Evolutionary conservation across 1,140 invertebrate species (phyloP).

Genomic region (Drosophila watanabei): DNA sequence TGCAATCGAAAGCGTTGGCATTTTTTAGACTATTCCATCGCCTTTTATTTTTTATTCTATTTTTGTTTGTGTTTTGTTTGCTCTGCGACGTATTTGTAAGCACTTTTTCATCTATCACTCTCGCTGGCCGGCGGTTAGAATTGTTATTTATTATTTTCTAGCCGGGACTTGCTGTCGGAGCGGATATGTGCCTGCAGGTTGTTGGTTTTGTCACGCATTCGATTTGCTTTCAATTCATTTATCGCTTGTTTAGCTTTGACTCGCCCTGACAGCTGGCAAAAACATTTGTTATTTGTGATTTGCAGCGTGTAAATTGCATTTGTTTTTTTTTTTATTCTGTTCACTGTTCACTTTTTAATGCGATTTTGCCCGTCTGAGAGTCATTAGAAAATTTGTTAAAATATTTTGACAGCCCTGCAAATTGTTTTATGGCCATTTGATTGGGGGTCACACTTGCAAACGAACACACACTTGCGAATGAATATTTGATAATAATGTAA

Average conservation of each 20-base stretch:
- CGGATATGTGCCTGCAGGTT: conserved; percentile 1
- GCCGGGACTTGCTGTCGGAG: conserved; percentile 3
- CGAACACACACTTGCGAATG: conserved; percentile 9
- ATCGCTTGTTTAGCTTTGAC: conserved; percentile 51
- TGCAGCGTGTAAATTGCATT: conserved; percentile 26
- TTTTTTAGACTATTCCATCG: conserved; percentile 37
- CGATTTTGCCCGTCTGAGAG: conserved; percentile 20
- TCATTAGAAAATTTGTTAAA: conserved; percentile 61
- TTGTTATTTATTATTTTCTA: conserved; percentile 61
- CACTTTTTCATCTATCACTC: conserved; percentile 52
- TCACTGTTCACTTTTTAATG: conserved; percentile 32
- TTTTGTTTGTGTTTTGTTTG: conserved; percentile 6
- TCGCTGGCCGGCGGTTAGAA: conserved; percentile 62
- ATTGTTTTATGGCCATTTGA: conserved; percentile 39
- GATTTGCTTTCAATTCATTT: conserved; percentile 50
- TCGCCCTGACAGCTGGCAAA: conserved; percentile 53
- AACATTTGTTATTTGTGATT: conserved; percentile 53
- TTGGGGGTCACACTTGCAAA: conserved; percentile 3
- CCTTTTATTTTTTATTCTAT: background rate
- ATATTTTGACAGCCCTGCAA: conserved; percentile 62
- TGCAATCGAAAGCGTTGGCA: conserved; percentile 63
- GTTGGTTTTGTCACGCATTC: conserved; percentile 51
- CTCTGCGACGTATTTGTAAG: conserved; percentile 23
- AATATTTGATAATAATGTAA: conserved; percentile 58
- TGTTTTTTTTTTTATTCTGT: too few relatives aligned